Evolutionary conservation across 2,888 invertebrate species (phyloP).

Genomic region (Himalopsyche anomala): DNA sequence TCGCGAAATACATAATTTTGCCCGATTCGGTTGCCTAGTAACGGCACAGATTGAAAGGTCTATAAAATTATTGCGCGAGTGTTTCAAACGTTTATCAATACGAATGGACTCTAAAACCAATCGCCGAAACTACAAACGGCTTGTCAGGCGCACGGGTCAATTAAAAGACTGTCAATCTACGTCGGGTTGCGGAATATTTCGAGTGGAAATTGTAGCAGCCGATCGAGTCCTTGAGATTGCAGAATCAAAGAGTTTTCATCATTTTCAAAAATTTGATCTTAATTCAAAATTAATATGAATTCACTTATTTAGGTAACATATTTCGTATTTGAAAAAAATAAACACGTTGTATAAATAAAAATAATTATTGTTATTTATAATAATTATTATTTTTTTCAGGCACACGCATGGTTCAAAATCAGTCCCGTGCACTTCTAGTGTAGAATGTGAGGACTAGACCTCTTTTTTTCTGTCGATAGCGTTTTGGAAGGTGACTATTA

Average conservation of each 20-base stretch:
- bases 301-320: not conserved
- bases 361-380: too few species aligned
- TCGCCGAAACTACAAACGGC: conserved; percentile 1
- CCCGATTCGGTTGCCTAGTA: not conserved
- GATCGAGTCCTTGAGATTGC: not conserved
- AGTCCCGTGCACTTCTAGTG: too few species aligned
- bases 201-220: not conserved
- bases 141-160: conserved; percentile 20
- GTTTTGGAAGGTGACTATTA: too few species aligned
- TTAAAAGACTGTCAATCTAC: conserved; percentile 41
- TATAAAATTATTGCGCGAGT: conserved; percentile 3
- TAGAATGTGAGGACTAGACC: too few species aligned
- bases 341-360: too few species aligned
- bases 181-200: not conserved
- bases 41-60: conserved; percentile 18
- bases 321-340: too few species aligned
- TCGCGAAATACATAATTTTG: conserved; percentile 1
- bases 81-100: conserved; percentile 11
- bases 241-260: not conserved
- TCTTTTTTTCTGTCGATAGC: too few species aligned
- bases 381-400: too few species aligned
- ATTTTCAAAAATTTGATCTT: not conserved
- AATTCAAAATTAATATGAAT: not conserved
- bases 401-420: too few species aligned
- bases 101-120: conserved; percentile 20